These are phyloP conservation scores for Nannoperca australis DNA, from an alignment of 2,797 vertebrate genomes.

Conservation along the genomic window DNA sequence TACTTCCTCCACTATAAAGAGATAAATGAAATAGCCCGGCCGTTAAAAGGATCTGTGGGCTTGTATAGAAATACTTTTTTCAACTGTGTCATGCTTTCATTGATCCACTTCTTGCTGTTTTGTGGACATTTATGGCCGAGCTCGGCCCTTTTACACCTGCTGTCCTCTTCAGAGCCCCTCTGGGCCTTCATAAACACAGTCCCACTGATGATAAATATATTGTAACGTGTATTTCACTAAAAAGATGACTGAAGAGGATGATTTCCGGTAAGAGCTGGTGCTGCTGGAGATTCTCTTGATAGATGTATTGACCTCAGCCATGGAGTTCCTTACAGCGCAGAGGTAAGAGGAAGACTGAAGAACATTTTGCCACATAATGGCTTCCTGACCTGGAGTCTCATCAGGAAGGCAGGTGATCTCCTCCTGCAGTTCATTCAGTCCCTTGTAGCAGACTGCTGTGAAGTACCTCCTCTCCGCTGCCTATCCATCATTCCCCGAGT, in stretches of 20 bases:
- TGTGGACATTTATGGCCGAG: constrained; percentile 19
- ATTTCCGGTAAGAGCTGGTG: constrained; percentile 38
- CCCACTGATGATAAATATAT: constrained; percentile 45
- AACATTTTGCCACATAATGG: constrained; percentile 51
- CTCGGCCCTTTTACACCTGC: constrained; percentile 16
- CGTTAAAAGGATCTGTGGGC: constrained; percentile 4
- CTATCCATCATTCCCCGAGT: constrained; percentile 65
- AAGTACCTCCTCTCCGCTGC: constrained; percentile 46
- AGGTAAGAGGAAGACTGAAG: constrained; percentile 47
- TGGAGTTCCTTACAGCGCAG: constrained; percentile 37
- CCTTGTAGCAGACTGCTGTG: constrained; percentile 31
- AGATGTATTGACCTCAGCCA: constrained; percentile 62
- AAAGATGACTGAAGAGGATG: constrained; percentile 44
- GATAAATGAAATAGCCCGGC: constrained; percentile 14
- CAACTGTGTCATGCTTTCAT: constrained; percentile 36
- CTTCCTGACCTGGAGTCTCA: constrained; percentile 48
- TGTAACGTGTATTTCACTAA: constrained; percentile 38
- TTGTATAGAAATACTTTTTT: constrained; percentile 31
- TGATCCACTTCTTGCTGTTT: constrained; percentile 52
- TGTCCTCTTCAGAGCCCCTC: constrained; percentile 25
- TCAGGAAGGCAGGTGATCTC: constrained; percentile 46
- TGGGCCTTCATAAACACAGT: constrained; percentile 36
- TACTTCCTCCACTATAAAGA: constrained; percentile 39
- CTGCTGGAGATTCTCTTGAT: constrained; percentile 32
- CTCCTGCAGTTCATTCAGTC: constrained; percentile 45